phyloP scores from a whole-genome alignment of 2,797 vertebrate species.

The Potorous gilbertii region DNA sequence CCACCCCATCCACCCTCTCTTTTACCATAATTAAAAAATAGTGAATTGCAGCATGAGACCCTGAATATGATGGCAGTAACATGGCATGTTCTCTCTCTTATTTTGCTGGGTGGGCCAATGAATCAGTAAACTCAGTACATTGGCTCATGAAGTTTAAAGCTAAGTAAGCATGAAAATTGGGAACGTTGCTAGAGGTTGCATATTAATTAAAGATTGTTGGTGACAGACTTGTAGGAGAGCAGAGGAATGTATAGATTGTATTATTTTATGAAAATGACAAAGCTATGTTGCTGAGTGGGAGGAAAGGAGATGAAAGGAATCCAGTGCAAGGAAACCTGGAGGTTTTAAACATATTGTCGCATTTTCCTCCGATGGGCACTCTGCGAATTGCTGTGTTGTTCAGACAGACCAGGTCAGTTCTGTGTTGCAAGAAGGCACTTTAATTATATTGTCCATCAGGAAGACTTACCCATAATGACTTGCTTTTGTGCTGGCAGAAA shows the following conservation, averaged over 20 bases:
- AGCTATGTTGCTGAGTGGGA: background rate
- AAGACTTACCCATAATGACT: background rate
- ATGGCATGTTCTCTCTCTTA: background rate
- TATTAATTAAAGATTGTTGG: slow-evolving; percentile 47
- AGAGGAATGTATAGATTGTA: slow-evolving; percentile 48
- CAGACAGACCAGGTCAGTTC: background rate
- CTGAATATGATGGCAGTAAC: background rate
- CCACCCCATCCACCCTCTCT: background rate
- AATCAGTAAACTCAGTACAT: slow-evolving; percentile 53
- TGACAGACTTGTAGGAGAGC: slow-evolving; percentile 38
- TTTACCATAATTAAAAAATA: slow-evolving; percentile 1
- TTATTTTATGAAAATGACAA: background rate
- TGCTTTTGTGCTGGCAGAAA: slow-evolving; percentile 37
- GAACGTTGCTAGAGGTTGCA: background rate
- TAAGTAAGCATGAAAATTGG: slow-evolving; percentile 37
- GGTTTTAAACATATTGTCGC: slow-evolving; percentile 7
- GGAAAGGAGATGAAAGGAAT: slow-evolving; percentile 28
- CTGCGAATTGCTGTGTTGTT: slow-evolving; percentile 35
- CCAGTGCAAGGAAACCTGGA: slow-evolving; percentile 35
- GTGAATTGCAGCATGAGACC: background rate
- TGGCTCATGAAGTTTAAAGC: slow-evolving; percentile 30
- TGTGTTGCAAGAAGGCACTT: slow-evolving; percentile 56
- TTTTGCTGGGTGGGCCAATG: background rate
- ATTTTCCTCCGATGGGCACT: background rate
- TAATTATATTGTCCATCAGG: slow-evolving; percentile 25